Evolutionary conservation across 1,140 invertebrate genomes (phyloP).

Genomic region (Brachionus rotundiformis): DNA sequence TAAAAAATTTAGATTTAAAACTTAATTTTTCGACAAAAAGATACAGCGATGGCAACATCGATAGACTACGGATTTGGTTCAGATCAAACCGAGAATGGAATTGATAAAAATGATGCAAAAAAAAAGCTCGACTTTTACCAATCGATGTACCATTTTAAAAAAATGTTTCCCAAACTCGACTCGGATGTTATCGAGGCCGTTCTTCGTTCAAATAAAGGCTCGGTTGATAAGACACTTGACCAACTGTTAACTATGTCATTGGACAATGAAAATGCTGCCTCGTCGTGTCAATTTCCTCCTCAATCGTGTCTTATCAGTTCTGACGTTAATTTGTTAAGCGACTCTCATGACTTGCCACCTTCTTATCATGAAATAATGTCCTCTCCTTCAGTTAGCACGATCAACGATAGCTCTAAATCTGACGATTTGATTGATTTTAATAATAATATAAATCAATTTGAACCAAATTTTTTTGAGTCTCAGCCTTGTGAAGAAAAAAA

Average conservation of each 20-base stretch:
- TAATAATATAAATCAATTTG: not conserved
- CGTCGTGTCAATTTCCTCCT: not conserved
- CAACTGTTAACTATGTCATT: constrained; percentile 42
- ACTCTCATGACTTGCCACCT: constrained; percentile 26
- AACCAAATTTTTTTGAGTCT: not conserved
- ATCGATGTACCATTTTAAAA: constrained; percentile 45
- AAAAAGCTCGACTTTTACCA: constrained; percentile 39
- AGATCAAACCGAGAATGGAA: not conserved
- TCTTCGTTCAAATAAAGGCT: constrained; percentile 18
- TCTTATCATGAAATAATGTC: constrained; percentile 44
- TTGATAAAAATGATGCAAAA: not conserved
- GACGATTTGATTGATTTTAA: constrained; percentile 8
- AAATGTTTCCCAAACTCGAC: constrained; percentile 51
- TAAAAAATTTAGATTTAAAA: not conserved
- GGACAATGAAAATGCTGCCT: not conserved
- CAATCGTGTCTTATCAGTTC: constrained; percentile 23
- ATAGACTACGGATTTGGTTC: not conserved
- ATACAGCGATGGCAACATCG: not conserved
- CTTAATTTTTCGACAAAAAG: not conserved
- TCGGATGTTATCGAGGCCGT: constrained; percentile 39
- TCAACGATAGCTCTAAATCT: not conserved
- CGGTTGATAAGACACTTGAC: constrained; percentile 36
- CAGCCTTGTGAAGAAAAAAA: not conserved
- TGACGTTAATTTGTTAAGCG: not conserved
- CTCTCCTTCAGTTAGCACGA: not conserved